Base-by-base conservation (phyloP, 1,140 invertebrate genomes). In the Pinna nobilis region DNA sequence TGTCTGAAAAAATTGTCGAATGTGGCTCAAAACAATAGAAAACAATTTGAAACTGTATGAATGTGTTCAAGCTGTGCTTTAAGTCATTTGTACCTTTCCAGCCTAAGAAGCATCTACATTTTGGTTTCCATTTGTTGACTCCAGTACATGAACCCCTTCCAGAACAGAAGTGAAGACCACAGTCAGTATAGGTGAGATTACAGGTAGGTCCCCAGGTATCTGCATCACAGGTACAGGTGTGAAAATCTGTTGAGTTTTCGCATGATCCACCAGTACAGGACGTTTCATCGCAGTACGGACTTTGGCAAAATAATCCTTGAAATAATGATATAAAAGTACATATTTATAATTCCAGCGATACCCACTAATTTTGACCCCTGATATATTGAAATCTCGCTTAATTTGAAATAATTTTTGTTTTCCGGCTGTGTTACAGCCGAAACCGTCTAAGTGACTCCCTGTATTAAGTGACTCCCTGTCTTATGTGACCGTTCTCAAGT, bases 241-340 rank as follows among this genome's bases (percentile, higher is more conserved):
- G 71, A 1, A 55, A 50, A 15, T n/a, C 2, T 18, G 55, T 30
- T 1, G 13, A 23, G 30, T 72, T 25, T 13, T 25, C 20, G 53
- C 79, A 80, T 5, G 20, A 7, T 3, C 79, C 79, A n/a, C 68
- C 57, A 13, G 30, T 60, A 71, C 79, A 80, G 3, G 61, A 30
- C 3, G n/a, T 9, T 2, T 70, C 23, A 4, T 80, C 60, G 41
- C 79, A 80, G 50, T 57, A 68, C 2, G 57, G 53, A 5, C 59
- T 59, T 63, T 80, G 79, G 28, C 79, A 80, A 41, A 80, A 78
- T 20, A 80, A 44, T 23, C 79, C 79, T 80, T 51, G 23, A 50
- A 70, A 44, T 11, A 44, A 44, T 9, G n/a, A 11, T n/a, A 9
- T n/a, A n/a, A 44, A 44, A 9, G n/a, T 9, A 44, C 39, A 44